Evolutionary conservation across 2,113 vertebrate genomes (phyloP), one percentile per base, ranked within the genome.

Genomic region (Nothobranchius furzeri): DNA sequence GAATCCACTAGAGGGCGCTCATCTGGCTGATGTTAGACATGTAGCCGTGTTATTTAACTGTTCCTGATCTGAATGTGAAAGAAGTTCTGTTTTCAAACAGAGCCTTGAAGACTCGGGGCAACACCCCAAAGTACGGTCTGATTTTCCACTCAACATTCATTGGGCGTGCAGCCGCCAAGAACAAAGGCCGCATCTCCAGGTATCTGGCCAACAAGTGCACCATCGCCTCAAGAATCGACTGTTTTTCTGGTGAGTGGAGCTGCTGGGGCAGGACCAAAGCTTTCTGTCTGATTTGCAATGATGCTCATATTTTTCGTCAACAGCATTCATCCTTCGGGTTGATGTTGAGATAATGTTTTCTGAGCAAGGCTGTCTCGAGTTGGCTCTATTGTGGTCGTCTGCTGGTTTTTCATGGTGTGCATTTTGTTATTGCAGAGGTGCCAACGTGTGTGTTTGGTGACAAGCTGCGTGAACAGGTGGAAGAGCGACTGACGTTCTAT

Each of bases 111-210:
- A 98, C 96, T 0, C 90, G 88, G 4, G 96, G 97, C 24, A 99
- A 99, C 91, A 99, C 98, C 0, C 98, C 98, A 4, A 99, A 99
- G 76, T 99, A 99, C 0, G 97, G 98, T 12, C 93, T 99, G 24
- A 99, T 99, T 73, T 99, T 99, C 91, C 98, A 99, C 86, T 99
- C 98, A 0, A 99, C 98, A 35, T 99, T 99, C 87, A 99, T 99
- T 0, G 98, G 98, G 10, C 96, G 97, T 0, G 98, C 98, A 0
- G 98, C 95, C 0, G 94, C 96, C 78, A 98, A 97, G 90, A 99
- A 99, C 93, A 99, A 98, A 78, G 98, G 98, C 0, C 93, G 98
- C 6, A 99, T 99, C 91, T 99, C 97, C n/a, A 93, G 98, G 25
- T 99, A 98, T 75, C 87, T 99, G 87, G 98, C 97, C 20, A 99